Percentiles rank a stretch among this genome's conserved stretches.
phyloP scores from a whole-genome alignment of 2,113 vertebrate species.

The Lasiurus cinereus region DNA sequence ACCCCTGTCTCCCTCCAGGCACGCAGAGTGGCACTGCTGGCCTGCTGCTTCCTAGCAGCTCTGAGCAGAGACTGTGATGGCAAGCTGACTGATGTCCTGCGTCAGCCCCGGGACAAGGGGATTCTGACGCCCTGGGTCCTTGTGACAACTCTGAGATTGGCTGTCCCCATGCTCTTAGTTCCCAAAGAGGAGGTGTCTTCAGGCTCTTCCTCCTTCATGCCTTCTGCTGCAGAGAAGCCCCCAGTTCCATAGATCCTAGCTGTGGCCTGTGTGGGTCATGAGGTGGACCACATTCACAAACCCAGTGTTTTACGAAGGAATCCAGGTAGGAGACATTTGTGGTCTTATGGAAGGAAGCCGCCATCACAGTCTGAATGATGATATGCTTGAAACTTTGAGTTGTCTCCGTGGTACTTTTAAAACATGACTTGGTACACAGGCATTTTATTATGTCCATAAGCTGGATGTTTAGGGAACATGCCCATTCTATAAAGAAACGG shows the following conservation, averaged over 20 bases:
- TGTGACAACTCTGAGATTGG: background rate
- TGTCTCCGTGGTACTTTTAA: slow-evolving; percentile 27
- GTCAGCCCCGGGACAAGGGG: background rate
- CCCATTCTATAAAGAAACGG: background rate
- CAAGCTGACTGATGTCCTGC: background rate
- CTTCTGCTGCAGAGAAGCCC: background rate
- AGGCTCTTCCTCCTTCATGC: background rate
- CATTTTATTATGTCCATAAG: background rate
- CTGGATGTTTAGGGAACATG: background rate
- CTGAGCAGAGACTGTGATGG: background rate
- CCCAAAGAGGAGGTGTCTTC: background rate
- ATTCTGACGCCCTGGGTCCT: background rate
- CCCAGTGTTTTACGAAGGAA: background rate
- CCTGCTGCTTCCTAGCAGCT: background rate
- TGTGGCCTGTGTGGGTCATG: background rate
- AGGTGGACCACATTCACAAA: background rate
- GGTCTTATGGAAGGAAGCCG: background rate
- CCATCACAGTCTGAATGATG: background rate
- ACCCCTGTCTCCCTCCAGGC: background rate
- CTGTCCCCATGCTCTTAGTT: too few species aligned
- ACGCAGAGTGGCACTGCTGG: background rate
- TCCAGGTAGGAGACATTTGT: background rate
- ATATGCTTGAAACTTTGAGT: background rate
- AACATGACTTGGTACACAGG: background rate
- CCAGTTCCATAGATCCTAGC: background rate